Base-by-base conservation (phyloP, 1,140 invertebrate species). In the Chymomyza costata region DNA sequence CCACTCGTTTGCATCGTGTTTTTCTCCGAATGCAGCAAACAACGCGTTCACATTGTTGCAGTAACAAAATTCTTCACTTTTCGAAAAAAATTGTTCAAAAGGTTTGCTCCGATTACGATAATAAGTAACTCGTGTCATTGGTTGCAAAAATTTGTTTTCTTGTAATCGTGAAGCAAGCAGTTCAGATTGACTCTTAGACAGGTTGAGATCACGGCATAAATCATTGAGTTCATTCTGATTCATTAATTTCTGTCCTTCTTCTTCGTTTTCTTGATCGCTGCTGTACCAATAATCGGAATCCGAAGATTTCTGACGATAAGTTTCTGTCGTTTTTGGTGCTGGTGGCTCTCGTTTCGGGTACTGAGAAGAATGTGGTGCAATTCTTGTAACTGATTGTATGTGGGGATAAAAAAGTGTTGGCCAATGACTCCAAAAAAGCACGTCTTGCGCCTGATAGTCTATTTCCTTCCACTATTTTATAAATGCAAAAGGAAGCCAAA, bases 41-140 rank as follows among this genome's bases (percentile, higher is more conserved):
- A 82, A 16, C 34, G 40, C 53, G 10, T 35, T 18, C 28, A 80
- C 45, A 62, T 74, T 47, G 21, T 50, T 35, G 35, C 70, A 80
- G 38, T 65, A 82, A 32, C 54, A 66, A 34, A 78, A 64, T 13
- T 51, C 60, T 32, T 59, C 55, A 60, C 61, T 49, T 65, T 44
- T 35, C 5, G 31, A 37, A 25, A 48, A 48, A 25, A 16, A 37
- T n/a, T 35, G 35, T 11, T 16, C 21, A 38, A 48, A 37, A 6
- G 17, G n/a, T 28, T 48, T 16, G 15, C 21, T 16, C 8, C 44
- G 32, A 30, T 47, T 7, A n/a, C 28, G 15, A 30, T 15, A 47
- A 10, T 19, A 47, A 13, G n/a, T 14, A 30, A 47, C 7, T 15
- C 6, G n/a, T 10, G 35, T 37, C 5, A 2, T 16, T n/a, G 32